Evolutionary conservation across 2,888 invertebrate species (phyloP).

Genomic region (Lordiphosa fenestrarum): DNA sequence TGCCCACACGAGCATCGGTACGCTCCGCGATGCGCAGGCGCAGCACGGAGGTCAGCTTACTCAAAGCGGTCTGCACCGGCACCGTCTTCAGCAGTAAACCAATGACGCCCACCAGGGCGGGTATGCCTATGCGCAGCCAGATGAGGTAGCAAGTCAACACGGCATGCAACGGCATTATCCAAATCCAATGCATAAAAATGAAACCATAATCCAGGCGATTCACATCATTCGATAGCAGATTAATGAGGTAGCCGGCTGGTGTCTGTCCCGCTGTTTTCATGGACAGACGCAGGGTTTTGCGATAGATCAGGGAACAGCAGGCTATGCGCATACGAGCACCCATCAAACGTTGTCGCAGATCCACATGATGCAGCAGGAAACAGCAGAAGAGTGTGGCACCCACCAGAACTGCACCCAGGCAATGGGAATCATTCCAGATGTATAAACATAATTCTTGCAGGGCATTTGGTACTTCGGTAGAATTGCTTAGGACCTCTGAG

Average conservation of each 20-base stretch:
- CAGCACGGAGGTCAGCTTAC: constrained; percentile 77
- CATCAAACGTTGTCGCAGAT: constrained; percentile 77
- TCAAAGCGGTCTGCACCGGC: constrained; percentile 86
- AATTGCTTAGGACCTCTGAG: constrained; percentile 13
- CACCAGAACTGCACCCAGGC: constrained; percentile 77
- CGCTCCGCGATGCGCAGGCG: constrained; percentile 90
- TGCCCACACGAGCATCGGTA: constrained; percentile 93
- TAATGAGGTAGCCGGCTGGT: constrained; percentile 93
- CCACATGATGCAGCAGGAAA: constrained; percentile 80
- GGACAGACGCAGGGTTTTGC: constrained; percentile 85
- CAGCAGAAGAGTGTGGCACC: constrained; percentile 72
- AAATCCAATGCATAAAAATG: constrained; percentile 91
- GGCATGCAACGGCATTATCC: constrained; percentile 89
- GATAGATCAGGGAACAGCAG: constrained; percentile 80
- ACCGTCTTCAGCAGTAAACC: constrained; percentile 89
- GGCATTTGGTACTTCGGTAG: constrained; percentile 5
- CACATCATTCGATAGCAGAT: constrained; percentile 96
- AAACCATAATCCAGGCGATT: constrained; percentile 93
- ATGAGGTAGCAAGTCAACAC: constrained; percentile 87
- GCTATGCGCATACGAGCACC: constrained; percentile 86
- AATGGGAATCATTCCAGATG: constrained; percentile 77
- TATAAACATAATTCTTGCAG: constrained; percentile 29
- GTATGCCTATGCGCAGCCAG: constrained; percentile 87
- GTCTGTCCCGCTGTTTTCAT: constrained; percentile 86
- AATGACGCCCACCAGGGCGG: constrained; percentile 88